Evolutionary conservation across 2,797 vertebrate species (phyloP).

Genomic region (Cottoperca gobio): DNA sequence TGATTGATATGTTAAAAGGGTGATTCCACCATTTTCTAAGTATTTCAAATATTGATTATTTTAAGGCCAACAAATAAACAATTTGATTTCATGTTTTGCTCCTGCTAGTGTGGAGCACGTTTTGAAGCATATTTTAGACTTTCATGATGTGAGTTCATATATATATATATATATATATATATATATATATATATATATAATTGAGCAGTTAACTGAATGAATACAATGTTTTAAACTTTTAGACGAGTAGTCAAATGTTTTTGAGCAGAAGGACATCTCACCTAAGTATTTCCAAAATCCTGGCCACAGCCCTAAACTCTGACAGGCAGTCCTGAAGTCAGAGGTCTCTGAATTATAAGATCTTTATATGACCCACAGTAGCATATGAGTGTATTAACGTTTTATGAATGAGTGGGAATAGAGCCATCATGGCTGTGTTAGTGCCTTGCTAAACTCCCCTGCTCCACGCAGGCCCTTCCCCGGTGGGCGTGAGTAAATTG

Average conservation of each 20-base stretch:
- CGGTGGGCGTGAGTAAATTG: constrained; percentile 76
- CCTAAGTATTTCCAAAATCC: background rate
- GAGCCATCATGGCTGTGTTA: constrained; percentile 3
- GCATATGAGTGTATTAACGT: background rate
- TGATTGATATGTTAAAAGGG: background rate
- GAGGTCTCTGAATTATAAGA: background rate
- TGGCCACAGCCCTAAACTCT: background rate
- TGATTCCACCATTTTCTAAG: background rate
- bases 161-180: no score
- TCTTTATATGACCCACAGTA: background rate
- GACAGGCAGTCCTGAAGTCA: background rate
- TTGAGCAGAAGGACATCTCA: background rate
- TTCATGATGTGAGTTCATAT: background rate
- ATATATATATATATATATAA: no score
- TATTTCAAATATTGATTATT: background rate
- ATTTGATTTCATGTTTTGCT: background rate
- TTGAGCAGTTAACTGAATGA: background rate
- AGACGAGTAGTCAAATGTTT: background rate
- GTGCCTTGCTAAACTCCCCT: constrained; percentile 31
- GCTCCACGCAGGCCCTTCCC: constrained; percentile 65
- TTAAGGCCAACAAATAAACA: background rate
- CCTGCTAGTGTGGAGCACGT: background rate
- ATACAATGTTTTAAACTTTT: background rate
- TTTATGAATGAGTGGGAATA: constrained; percentile 25
- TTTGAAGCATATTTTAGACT: background rate